Percentiles rank a stretch among this genome's conserved stretches.
These are phyloP conservation scores for Coregonus ussuriensis DNA, from an alignment of 2,797 vertebrate species.

Conservation along the genomic window DNA sequence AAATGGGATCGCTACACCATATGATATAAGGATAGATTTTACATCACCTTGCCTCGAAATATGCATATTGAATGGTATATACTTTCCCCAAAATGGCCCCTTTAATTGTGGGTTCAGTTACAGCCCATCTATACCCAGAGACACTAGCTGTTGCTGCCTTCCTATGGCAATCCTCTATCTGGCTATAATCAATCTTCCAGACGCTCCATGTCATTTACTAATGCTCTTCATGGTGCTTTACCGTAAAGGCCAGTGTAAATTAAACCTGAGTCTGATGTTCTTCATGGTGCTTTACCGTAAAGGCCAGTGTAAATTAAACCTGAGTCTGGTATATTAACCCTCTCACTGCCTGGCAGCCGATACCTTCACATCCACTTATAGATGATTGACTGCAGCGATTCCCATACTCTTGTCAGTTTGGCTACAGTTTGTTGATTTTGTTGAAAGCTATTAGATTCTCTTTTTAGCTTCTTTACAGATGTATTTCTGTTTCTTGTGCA, in stretches of 20 bases:
- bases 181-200: slow-evolving; percentile 13
- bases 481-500: background rate
- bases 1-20: background rate
- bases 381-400: background rate
- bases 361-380: background rate
- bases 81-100: slow-evolving; percentile 37
- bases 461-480: too few species aligned
- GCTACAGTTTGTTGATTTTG: background rate
- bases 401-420: background rate
- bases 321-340: slow-evolving; percentile 2
- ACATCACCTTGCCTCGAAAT: slow-evolving; percentile 41
- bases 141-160: background rate
- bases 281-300: slow-evolving; percentile 16
- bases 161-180: background rate
- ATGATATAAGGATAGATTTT: slow-evolving; percentile 22
- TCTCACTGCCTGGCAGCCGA: background rate
- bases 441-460: too few species aligned
- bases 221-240: slow-evolving; percentile 10
- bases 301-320: slow-evolving; percentile 9
- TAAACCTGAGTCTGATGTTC: background rate
- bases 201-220: slow-evolving; percentile 8
- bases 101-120: slow-evolving; percentile 53
- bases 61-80: slow-evolving; percentile 46
- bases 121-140: slow-evolving; percentile 34
- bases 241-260: slow-evolving; percentile 16